Base-by-base conservation (phyloP, 2,113 vertebrate genomes). In the Climacteris rufus region DNA sequence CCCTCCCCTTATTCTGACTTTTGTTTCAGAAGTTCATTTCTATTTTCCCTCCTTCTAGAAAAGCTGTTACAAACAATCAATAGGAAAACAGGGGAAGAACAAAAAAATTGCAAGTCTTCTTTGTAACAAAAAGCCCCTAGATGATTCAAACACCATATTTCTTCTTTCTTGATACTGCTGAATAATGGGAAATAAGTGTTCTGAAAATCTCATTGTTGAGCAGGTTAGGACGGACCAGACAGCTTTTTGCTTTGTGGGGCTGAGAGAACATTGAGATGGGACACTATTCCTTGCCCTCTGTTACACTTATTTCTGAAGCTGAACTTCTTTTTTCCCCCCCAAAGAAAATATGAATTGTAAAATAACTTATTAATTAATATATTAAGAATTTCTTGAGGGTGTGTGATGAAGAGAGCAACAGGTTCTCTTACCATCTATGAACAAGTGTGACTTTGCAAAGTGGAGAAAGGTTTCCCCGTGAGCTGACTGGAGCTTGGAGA, bases 401-500 rank as follows among this genome's bases (percentile, higher is more conserved):
- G 18, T 31, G 15, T 39, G 70, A 24, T 6, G 45, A 17, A 17
- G 15, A 75, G 8, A 86, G 23, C 13, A 70, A 72, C 24, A 47
- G 63, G 21, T 72, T 91, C 71, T 78, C 97, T 98, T 98, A 99
- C 99, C 99, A 35, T 99, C 98, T 80, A 98, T 93, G 97, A 98
- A 99, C 44, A 44, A 93, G 45, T 93, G 96, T 18, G 98, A 99
- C 97, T 99, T 99, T 40, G 98, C 98, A 93, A 99, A 99, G 96
- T 98, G 98, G 87, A 98, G 94, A 87, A 99, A 98, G n/a, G 77
- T 98, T 59, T 99, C 98, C 80, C 98, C 98, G 0, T 42, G 87
- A 49, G 97, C 91, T 56, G 99, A 99, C 56, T 97, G 91, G 82
- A 99, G 98, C 27, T 96, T 95, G 54, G 97, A 56, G 30, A 98